Evolutionary conservation across 2,113 vertebrate species (phyloP).

Genomic region (Syrmaticus mikado): DNA sequence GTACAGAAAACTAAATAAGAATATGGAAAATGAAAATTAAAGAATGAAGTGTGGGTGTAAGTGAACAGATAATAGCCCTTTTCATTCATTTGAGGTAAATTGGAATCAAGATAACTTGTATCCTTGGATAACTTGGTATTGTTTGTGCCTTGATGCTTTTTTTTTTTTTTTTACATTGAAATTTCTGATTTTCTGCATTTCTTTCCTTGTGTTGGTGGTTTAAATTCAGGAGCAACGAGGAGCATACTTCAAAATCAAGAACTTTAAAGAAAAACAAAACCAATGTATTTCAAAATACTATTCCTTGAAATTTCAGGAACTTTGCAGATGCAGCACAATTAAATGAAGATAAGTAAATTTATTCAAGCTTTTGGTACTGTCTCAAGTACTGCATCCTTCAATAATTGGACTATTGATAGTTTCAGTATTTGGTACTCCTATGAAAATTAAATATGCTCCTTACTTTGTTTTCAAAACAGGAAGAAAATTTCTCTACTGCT

Average conservation of each 20-base stretch:
- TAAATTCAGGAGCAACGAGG: background rate
- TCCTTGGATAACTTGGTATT: background rate
- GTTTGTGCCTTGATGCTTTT: background rate
- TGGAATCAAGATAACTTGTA: background rate
- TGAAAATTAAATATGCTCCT: background rate
- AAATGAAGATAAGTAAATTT: background rate
- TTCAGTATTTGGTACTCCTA: background rate
- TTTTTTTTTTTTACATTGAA: background rate
- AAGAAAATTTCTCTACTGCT: background rate
- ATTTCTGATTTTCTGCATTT: background rate
- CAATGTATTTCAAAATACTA: background rate
- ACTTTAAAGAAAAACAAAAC: background rate
- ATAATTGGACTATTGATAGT: background rate
- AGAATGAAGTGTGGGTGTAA: background rate
- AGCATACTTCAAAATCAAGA: background rate
- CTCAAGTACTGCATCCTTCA: background rate
- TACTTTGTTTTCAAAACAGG: background rate
- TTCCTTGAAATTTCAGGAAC: background rate
- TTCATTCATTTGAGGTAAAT: background rate
- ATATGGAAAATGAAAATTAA: background rate
- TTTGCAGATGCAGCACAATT: background rate
- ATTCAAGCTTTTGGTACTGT: background rate
- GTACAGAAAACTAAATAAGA: background rate
- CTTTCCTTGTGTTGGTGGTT: background rate
- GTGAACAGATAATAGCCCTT: background rate